Evolutionary conservation across 2,888 invertebrate species (phyloP).

Genomic region (Agonopterix arenella): DNA sequence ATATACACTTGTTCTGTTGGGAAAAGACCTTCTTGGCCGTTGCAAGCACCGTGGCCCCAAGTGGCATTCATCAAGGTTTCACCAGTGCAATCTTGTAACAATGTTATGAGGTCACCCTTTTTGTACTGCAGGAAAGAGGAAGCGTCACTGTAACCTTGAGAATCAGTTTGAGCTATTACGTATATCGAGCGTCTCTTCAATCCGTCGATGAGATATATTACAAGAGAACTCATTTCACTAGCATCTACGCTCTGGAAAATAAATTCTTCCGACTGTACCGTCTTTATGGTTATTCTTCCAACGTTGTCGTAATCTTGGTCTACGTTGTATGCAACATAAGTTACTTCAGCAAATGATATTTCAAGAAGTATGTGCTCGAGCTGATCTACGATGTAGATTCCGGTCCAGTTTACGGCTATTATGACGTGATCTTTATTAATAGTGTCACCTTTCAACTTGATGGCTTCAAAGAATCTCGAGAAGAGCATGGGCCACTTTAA

Average conservation of each 20-base stretch:
- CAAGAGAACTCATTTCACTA: conserved; percentile 87
- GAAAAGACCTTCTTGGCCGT: conserved; percentile 87
- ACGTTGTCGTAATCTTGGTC: conserved; percentile 67
- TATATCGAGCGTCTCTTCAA: conserved; percentile 90
- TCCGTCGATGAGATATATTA: conserved; percentile 90
- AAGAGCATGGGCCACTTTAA: conserved; percentile 96
- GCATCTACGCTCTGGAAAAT: conserved; percentile 93
- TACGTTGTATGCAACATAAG: conserved; percentile 81
- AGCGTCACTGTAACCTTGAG: conserved; percentile 73
- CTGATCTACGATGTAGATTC: conserved; percentile 94
- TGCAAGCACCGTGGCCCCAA: conserved; percentile 84
- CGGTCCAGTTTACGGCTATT: conserved; percentile 96
- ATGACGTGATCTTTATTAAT: conserved; percentile 85
- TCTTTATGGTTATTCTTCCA: conserved; percentile 85
- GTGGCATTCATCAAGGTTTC: conserved; percentile 83
- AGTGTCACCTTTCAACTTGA: conserved; percentile 83
- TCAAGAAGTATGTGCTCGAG: conserved; percentile 93
- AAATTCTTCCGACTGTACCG: conserved; percentile 92
- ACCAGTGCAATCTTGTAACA: conserved; percentile 86
- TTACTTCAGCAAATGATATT: conserved; percentile 90
- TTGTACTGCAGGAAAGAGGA: conserved; percentile 77
- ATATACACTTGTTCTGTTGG: conserved; percentile 92
- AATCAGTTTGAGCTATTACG: conserved; percentile 84
- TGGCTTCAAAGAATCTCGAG: conserved; percentile 94
- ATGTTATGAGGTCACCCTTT: conserved; percentile 89